These are phyloP conservation scores for Microtus ochrogaster DNA, from an alignment of 2,113 vertebrate species.

Conservation along the genomic window DNA sequence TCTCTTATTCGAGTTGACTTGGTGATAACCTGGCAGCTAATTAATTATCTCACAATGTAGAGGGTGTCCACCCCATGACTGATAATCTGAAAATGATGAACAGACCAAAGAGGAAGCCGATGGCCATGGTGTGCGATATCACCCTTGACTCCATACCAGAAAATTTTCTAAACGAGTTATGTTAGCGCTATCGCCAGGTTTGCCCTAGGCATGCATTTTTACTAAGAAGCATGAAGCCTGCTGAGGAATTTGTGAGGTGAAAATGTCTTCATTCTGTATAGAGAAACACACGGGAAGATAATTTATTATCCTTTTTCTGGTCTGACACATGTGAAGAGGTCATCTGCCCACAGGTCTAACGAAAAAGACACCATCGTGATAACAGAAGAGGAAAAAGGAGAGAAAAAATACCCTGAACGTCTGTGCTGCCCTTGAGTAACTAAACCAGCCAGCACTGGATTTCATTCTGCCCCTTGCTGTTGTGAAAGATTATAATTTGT, in stretches of 20 bases:
- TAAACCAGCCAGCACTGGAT: background rate
- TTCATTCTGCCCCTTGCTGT: background rate
- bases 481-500: background rate
- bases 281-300: background rate
- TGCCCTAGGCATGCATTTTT: background rate
- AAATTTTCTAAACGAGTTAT: constrained; percentile 5
- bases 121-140: background rate
- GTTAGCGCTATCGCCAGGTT: background rate
- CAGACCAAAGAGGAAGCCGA: background rate
- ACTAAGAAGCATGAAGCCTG: background rate
- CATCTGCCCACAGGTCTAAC: background rate
- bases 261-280: background rate
- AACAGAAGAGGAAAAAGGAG: background rate
- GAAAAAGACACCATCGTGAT: background rate
- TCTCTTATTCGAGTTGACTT: background rate
- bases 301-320: background rate
- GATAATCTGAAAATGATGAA: background rate
- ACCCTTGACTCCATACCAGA: background rate
- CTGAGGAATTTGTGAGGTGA: background rate
- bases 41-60: background rate
- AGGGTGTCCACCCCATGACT: background rate
- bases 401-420: background rate
- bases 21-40: background rate
- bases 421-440: background rate
- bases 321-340: background rate